These are phyloP conservation scores for Myripristis murdjan DNA, from an alignment of 2,797 vertebrate species.

Conservation along the genomic window DNA sequence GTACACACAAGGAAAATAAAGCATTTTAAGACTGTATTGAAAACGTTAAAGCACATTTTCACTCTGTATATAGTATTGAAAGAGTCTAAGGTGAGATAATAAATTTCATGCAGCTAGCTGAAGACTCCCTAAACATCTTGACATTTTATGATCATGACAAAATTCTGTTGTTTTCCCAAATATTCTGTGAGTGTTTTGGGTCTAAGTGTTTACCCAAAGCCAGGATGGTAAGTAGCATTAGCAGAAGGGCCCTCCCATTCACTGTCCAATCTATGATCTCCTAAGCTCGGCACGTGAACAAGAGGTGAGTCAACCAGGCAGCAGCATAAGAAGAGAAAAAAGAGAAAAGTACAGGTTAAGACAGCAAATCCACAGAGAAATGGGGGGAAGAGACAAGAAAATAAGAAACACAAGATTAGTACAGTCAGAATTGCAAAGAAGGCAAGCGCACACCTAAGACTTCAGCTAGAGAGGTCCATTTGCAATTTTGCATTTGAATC, in stretches of 20 bases:
- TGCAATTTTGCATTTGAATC: constrained; percentile 48
- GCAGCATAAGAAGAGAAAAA: constrained; percentile 48
- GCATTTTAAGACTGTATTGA: neutral
- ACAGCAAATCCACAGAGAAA: constrained; percentile 35
- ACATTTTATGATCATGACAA: constrained; percentile 1
- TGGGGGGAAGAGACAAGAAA: neutral
- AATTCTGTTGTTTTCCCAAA: constrained; percentile 30
- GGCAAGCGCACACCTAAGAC: constrained; percentile 30
- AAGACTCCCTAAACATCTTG: neutral
- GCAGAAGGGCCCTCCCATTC: constrained; percentile 49
- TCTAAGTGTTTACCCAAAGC: constrained; percentile 64
- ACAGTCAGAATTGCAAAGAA: constrained; percentile 47
- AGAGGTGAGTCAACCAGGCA: constrained; percentile 48
- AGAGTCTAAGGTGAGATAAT: neutral
- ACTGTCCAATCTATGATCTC: constrained; percentile 39
- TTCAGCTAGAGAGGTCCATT: constrained; percentile 41
- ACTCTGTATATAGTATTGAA: neutral
- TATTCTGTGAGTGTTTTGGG: constrained; percentile 23
- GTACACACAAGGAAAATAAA: neutral
- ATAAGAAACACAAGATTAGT: constrained; percentile 16
- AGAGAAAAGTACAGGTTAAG: constrained; percentile 37
- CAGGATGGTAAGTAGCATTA: constrained; percentile 48
- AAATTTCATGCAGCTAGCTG: neutral
- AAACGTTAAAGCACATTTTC: neutral
- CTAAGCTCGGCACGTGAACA: constrained; percentile 16